Evolutionary conservation across 2,888 invertebrate species (phyloP).

Genomic region (Drosophila fungiperda): DNA sequence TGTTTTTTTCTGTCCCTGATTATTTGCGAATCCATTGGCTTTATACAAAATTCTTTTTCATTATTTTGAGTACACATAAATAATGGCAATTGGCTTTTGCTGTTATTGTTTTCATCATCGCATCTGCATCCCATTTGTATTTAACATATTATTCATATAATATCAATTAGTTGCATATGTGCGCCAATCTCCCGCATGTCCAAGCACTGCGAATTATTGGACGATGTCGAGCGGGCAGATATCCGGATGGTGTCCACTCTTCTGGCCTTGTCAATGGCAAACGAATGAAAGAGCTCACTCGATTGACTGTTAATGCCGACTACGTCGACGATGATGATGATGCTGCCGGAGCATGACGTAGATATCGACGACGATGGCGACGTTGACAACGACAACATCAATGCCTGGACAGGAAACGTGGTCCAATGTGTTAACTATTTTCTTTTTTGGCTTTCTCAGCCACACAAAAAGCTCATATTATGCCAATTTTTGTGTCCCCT

Average conservation of each 20-base stretch:
- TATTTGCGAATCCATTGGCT: slow-evolving; percentile 57
- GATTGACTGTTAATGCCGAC: slow-evolving; percentile 56
- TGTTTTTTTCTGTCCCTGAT: slow-evolving; percentile 11
- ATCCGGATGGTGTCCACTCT: slow-evolving; percentile 40
- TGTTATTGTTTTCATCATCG: slow-evolving; percentile 41
- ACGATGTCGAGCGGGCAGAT: slow-evolving; percentile 42
- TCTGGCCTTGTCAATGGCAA: slow-evolving; percentile 57
- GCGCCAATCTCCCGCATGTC: slow-evolving; percentile 28
- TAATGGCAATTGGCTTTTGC: slow-evolving; percentile 51
- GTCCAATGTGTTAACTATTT: slow-evolving; percentile 12
- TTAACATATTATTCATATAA: slow-evolving; percentile 80
- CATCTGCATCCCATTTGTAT: slow-evolving; percentile 61
- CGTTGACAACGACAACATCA: slow-evolving; percentile 61
- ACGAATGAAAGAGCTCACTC: slow-evolving; percentile 56
- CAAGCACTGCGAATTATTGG: slow-evolving; percentile 67
- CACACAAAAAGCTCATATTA: slow-evolving; percentile 72
- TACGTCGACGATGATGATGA: slow-evolving; percentile 22
- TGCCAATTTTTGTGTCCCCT: slow-evolving; percentile 67
- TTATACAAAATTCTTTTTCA: slow-evolving; percentile 21
- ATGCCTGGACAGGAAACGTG: slow-evolving; percentile 54
- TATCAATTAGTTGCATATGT: slow-evolving; percentile 79
- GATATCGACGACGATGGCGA: slow-evolving; percentile 40
- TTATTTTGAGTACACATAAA: slow-evolving; percentile 53
- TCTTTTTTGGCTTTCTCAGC: slow-evolving; percentile 10
- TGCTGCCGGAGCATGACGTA: slow-evolving; percentile 32